Evolutionary conservation across 1,140 invertebrate genomes (phyloP), one percentile per base, ranked within the genome.

Genomic region (Maconellicoccus hirsutus): DNA sequence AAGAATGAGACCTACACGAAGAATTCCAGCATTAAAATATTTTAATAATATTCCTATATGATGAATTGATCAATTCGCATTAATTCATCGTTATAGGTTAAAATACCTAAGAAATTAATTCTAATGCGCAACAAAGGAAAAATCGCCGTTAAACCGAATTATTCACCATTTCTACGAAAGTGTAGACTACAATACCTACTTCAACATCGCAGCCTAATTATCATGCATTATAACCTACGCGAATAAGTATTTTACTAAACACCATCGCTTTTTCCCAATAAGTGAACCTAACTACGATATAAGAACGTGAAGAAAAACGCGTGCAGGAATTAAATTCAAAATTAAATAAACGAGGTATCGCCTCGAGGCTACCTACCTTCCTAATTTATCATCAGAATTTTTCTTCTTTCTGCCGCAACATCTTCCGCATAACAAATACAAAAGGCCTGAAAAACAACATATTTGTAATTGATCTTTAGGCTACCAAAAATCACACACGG

Each of bases 361-460:
- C 2, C 42, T 52, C 16, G 12, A 42, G n/a, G n/a, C n/a, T n/a
- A 59, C 73, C 79, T 84, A 92, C 89, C 89, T 91, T 83, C 89
- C 88, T 39, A 91, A 79, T 79, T 91, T 91, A 0, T 87, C 82
- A 79, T 91, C 89, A 26, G 91, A 89, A 74, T 87, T 86, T 29
- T 86, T 83, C 69, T 86, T 84, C 78, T 87, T 87, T 66, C 83
- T 73, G 82, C 82, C 73, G 25, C 75, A 74, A n/a, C 73, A 84
- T 75, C 83, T 80, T 66, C 88, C 86, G 76, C 87, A 91, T 72
- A 89, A 80, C 63, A 86, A 84, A 52, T 86, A 88, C 75, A 91
- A 85, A 26, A 91, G 84, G 59, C 89, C 89, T 79, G 83, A 7
- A 78, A 79, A 52, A 52, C 10, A 52, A 52, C 42, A 19, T 16